Conservation (phyloP, 2,797 vertebrate species). For the Acipenser ruthenus region DNA sequence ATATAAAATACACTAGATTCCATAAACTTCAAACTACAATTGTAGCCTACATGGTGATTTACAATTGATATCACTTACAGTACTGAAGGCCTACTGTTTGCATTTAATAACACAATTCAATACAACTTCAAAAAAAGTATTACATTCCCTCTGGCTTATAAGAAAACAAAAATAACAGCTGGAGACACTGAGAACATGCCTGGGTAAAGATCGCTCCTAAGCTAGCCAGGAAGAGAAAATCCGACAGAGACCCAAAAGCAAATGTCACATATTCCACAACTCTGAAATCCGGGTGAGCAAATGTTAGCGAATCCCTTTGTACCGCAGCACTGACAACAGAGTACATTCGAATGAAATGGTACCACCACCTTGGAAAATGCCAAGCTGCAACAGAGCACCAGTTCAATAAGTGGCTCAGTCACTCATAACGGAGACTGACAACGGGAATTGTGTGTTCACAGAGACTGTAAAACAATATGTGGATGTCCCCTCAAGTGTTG, state of each 20-base stretch:
- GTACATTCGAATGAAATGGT: slow-evolving; percentile 50
- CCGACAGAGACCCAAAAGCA: slow-evolving; percentile 31
- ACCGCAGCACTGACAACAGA: slow-evolving; percentile 20
- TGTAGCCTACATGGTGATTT: slow-evolving; percentile 32
- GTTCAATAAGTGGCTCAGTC: slow-evolving; percentile 51
- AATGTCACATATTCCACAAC: slow-evolving; percentile 36
- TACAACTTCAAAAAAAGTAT: slow-evolving; percentile 32
- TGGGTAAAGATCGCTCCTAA: neutral
- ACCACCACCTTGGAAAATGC: slow-evolving; percentile 25
- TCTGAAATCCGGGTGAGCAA: slow-evolving; percentile 56
- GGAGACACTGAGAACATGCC: neutral
- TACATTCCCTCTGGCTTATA: slow-evolving; percentile 7
- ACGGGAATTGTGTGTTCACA: neutral
- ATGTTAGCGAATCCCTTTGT: slow-evolving; percentile 50
- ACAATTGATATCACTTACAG: slow-evolving; percentile 35
- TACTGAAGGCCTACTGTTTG: slow-evolving; percentile 23
- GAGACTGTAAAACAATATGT: slow-evolving; percentile 16
- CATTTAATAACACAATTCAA: slow-evolving; percentile 41
- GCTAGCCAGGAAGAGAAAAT: slow-evolving; percentile 30
- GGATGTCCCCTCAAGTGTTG: neutral
- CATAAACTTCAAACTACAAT: too few species aligned
- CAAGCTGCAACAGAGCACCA: slow-evolving; percentile 42
- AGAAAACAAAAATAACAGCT: slow-evolving; percentile 2
- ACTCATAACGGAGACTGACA: neutral
- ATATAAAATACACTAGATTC: too few species aligned